Percentiles rank a stretch among this genome's conserved stretches.
Evolutionary conservation across 2,797 vertebrate species (phyloP).

Genomic region (Delichon dasypus): DNA sequence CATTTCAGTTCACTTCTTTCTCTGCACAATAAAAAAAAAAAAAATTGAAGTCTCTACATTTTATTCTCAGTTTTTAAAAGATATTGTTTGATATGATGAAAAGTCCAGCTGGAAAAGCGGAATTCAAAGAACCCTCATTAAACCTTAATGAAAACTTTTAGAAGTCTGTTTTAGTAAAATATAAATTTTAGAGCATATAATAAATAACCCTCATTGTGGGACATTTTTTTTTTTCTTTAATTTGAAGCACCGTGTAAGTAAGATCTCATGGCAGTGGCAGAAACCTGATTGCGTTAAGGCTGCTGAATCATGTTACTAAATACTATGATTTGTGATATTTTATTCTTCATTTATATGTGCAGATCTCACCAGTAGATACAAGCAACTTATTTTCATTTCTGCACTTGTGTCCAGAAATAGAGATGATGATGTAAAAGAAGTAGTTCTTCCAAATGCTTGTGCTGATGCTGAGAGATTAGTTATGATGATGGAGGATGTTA

Average conservation of each 20-base stretch:
- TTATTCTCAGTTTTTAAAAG: not conserved
- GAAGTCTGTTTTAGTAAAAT: not conserved
- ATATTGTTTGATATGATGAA: not conserved
- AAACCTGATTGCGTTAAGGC: not conserved
- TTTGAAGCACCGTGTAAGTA: not conserved
- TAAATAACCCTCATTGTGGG: not conserved
- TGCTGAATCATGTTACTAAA: not conserved
- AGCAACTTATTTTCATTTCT: not conserved
- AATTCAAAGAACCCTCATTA: not conserved
- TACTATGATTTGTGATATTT: not conserved
- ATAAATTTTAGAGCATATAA: not conserved
- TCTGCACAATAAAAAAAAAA: not conserved
- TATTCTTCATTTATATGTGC: not conserved
- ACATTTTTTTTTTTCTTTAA: not conserved
- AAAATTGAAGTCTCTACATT: not conserved
- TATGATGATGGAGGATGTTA: constrained; percentile 23
- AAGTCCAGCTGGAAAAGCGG: not conserved
- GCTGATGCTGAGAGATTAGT: constrained; percentile 31
- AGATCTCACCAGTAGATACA: not conserved
- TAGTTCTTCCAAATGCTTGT: constrained; percentile 13
- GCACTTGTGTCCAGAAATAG: not conserved
- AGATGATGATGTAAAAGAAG: not conserved
- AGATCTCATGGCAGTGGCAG: not conserved
- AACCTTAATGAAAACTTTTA: not conserved
- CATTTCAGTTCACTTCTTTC: not conserved